Base-by-base conservation (phyloP, 2,888 invertebrate species). In the Drosophila diplacantha region DNA sequence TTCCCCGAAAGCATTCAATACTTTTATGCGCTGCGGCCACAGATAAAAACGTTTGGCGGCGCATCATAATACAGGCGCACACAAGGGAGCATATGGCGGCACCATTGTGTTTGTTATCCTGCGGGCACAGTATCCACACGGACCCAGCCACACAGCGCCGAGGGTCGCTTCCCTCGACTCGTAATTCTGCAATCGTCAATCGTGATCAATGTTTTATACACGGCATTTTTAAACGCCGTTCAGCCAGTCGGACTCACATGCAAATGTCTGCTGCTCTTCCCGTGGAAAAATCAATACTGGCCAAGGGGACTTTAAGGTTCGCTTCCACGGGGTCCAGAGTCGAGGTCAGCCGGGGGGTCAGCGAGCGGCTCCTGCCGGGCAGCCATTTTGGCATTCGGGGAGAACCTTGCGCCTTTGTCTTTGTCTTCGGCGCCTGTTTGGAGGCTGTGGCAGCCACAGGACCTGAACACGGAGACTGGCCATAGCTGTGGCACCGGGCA, bases 151-250 rank as follows among this genome's bases (percentile, higher is more conserved):
- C n/a, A n/a, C n/a, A n/a, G n/a, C n/a, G n/a, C n/a, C n/a, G n/a
- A n/a, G n/a, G n/a, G n/a, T n/a, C n/a, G 22, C 54, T 20, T 22
- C 11, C 35, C 47, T n/a, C 39, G 35, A 37, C 54, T 52, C 51
- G 37, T 35, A 54, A 57, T 44, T 38, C 37, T 31, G 35, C 69
- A 62, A 70, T 68, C 66, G 69, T 69, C 80, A 65, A 64, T 69
- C 71, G 65, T 81, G 78, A 69, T 80, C 80, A 83, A 80, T 80
- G 75, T 81, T 83, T 80, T 57, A 81, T 81, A 61, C 69, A 67
- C 63, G 35, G 68, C 68, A 75, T 81, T 75, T 76, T 76, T 66
- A 72, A 75, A 72, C 72, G 72, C 69, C 71, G 63, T 51, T 46
- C 54, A 22, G 75, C 67, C 69, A 66, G 59, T 39, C 53, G 34